These are phyloP conservation scores for Diadegma fenestrale DNA, from an alignment of 2,888 invertebrate genomes.

Conservation along the genomic window DNA sequence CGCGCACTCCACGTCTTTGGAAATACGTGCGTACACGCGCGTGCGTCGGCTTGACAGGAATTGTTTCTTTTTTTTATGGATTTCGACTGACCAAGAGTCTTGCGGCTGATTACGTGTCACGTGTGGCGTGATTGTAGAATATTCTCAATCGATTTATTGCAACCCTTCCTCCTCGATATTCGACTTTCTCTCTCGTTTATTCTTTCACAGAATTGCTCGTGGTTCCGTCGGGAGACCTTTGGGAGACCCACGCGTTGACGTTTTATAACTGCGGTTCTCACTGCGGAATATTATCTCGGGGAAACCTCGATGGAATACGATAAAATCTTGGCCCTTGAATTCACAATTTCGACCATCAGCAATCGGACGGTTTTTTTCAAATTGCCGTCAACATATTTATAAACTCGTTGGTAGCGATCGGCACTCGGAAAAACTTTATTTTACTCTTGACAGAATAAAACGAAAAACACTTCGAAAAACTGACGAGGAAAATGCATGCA, in stretches of 20 bases:
- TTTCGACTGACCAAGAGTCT: background rate
- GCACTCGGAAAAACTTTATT: background rate
- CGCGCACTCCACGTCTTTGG: background rate
- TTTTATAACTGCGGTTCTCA: slow-evolving; percentile 72
- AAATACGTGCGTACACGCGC: background rate
- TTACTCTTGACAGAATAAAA: background rate
- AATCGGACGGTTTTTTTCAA: background rate
- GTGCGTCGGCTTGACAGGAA: slow-evolving; percentile 16
- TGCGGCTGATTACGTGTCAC: slow-evolving; percentile 62
- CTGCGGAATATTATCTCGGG: slow-evolving; percentile 63
- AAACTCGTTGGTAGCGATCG: background rate
- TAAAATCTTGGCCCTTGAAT: background rate
- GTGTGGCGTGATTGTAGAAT: slow-evolving; percentile 76
- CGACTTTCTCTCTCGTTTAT: slow-evolving; percentile 24
- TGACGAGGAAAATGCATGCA: background rate
- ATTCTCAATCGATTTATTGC: slow-evolving; percentile 76
- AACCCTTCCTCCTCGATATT: slow-evolving; percentile 48
- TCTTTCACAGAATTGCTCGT: slow-evolving; percentile 50
- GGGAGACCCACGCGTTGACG: slow-evolving; percentile 49
- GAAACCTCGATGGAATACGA: slow-evolving; percentile 3
- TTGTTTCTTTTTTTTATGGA: background rate
- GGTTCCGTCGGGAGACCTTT: slow-evolving; percentile 38
- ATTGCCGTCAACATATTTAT: background rate
- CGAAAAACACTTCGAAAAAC: background rate
- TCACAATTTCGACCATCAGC: background rate